Percentiles rank a stretch among this genome's conserved stretches.
phyloP scores from a whole-genome alignment of 2,888 invertebrate genomes.

The Opisthograptis luteolata region DNA sequence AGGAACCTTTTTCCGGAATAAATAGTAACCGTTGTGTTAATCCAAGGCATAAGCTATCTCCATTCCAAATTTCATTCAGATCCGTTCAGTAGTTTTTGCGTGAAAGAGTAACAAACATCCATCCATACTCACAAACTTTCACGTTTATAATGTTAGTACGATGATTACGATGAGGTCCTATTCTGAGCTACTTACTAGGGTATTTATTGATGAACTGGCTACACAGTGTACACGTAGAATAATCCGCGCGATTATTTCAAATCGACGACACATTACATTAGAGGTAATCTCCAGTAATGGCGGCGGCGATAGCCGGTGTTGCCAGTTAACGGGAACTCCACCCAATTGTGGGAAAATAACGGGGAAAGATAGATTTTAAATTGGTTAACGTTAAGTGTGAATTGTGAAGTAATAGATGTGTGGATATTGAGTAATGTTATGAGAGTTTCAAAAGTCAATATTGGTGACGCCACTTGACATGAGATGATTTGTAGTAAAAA shows the following conservation, averaged over 20 bases:
- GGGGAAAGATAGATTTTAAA: slow-evolving; percentile 40
- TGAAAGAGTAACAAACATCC: too few species aligned
- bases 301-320: slow-evolving; percentile 62
- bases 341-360: slow-evolving; percentile 55
- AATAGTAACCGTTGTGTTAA: too few species aligned
- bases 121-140: too few species aligned
- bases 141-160: too few species aligned
- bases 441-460: neutral
- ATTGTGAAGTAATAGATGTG: neutral
- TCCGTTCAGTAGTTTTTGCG: too few species aligned
- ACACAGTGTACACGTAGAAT: slow-evolving; percentile 53
- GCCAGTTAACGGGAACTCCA: slow-evolving; percentile 54
- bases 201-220: slow-evolving; percentile 70
- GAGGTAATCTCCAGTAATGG: slow-evolving; percentile 78
- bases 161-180: too few species aligned
- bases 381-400: slow-evolving; percentile 29
- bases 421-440: too few species aligned
- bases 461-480: too few species aligned
- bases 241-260: slow-evolving; percentile 82
- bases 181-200: too few species aligned
- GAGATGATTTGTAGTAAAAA: neutral
- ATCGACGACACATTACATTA: slow-evolving; percentile 80
- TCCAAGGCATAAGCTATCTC: too few species aligned
- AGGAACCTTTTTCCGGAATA: too few species aligned
- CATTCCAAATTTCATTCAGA: too few species aligned